phyloP scores from a whole-genome alignment of 1,140 invertebrate genomes.

The Lysiphlebus fabarum region DNA sequence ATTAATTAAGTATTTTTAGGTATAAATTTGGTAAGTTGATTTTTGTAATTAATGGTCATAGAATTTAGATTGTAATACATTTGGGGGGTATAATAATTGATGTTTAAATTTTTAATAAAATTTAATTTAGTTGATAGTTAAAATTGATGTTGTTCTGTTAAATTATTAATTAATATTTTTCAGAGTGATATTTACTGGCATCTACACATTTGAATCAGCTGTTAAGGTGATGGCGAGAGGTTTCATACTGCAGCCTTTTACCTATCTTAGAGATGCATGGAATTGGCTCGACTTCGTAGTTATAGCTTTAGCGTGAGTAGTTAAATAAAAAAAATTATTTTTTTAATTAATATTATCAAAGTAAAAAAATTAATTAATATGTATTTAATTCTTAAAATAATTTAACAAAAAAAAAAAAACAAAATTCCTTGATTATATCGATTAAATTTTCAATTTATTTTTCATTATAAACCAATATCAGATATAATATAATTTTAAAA shows the following conservation, averaged over 20 bases:
- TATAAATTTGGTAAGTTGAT: too few relatives aligned
- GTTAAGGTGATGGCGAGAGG: constrained; percentile 98
- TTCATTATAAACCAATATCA: background rate
- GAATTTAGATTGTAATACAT: too few relatives aligned
- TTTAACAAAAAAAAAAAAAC: background rate
- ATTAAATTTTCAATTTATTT: too few relatives aligned
- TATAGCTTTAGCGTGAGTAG: constrained; percentile 98
- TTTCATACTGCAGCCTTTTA: constrained; percentile 98
- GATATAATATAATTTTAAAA: background rate
- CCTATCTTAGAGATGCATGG: constrained; percentile 99
- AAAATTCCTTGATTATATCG: too few relatives aligned
- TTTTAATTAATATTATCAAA: constrained; percentile 14
- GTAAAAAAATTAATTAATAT: background rate
- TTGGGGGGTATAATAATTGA: too few relatives aligned
- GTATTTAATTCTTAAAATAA: background rate
- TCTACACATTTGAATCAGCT: constrained; percentile 98
- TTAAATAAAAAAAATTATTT: constrained; percentile 38
- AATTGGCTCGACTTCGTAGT: constrained; percentile 99
- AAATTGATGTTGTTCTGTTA: constrained; percentile 32
- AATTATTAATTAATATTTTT: constrained; percentile 49
- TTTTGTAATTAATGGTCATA: too few relatives aligned
- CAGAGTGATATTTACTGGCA: constrained; percentile 99
- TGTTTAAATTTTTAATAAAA: too few relatives aligned
- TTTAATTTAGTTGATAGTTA: too few relatives aligned
- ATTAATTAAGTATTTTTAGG: too few relatives aligned